Evolutionary conservation across 1,140 invertebrate species (phyloP).

Genomic region (Anoplophora glabripennis): DNA sequence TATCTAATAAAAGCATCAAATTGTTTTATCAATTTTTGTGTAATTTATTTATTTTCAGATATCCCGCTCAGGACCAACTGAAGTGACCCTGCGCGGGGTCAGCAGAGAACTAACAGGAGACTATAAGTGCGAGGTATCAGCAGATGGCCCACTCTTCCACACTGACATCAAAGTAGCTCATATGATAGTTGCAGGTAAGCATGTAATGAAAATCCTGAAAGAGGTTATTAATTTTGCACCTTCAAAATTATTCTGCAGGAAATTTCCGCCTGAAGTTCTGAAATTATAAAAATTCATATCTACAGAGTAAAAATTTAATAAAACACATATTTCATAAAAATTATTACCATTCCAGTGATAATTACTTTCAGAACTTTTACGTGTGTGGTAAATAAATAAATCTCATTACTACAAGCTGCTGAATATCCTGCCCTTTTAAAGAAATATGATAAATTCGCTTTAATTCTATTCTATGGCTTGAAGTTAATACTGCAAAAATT

Average conservation of each 20-base stretch:
- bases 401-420: no score
- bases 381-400: no score
- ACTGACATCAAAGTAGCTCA: slow-evolving; percentile 52
- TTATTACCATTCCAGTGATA: background rate
- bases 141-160: slow-evolving; percentile 58
- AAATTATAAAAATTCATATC: background rate
- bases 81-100: slow-evolving; percentile 65
- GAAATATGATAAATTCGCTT: no score
- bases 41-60: slow-evolving; percentile 52
- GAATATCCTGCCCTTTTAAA: no score
- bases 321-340: background rate
- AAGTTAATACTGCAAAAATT: no score
- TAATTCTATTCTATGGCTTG: no score
- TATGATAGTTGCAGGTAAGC: slow-evolving; percentile 59
- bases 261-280: background rate
- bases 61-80: slow-evolving; percentile 58
- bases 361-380: no score
- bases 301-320: background rate
- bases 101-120: slow-evolving; percentile 54
- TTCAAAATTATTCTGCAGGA: no score
- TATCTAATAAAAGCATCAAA: no score
- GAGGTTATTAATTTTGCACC: no score
- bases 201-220: slow-evolving; percentile 8
- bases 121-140: slow-evolving; percentile 64
- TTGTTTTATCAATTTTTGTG: no score